A percentile compares a stretch with the other conserved stretches of the same genome.
These are phyloP conservation scores for Scolanthus callimorphus DNA, from an alignment of 92 coral and sea anemone species.

Conservation along the genomic window DNA sequence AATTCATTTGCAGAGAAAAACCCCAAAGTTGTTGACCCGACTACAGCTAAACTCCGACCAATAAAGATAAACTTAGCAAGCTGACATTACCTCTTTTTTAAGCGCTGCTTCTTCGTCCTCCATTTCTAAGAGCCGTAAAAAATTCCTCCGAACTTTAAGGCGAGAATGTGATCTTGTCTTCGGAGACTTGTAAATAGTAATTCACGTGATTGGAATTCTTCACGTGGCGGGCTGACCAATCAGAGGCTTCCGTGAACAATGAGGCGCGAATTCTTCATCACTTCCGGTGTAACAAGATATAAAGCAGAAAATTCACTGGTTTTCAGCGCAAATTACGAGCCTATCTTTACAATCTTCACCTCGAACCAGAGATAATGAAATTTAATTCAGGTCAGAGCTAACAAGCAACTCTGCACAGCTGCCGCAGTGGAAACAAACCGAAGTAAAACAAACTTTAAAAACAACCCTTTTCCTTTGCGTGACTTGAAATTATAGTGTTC, in stretches of 20 bases:
- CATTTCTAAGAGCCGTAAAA: slow-evolving; percentile 15
- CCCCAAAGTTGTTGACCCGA: too few relatives aligned
- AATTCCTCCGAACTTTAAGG: background rate
- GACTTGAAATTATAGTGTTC: too few relatives aligned
- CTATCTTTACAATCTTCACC: too few relatives aligned
- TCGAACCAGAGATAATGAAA: too few relatives aligned
- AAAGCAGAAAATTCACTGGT: background rate
- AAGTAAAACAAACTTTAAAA: too few relatives aligned
- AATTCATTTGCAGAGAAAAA: too few relatives aligned
- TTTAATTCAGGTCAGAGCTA: too few relatives aligned
- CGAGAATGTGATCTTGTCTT: background rate
- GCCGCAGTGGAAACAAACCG: too few relatives aligned
- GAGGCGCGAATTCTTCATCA: slow-evolving; percentile 17
- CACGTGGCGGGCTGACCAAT: slow-evolving; percentile 41
- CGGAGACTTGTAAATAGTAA: slow-evolving; percentile 20
- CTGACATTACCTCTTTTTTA: slow-evolving; percentile 45
- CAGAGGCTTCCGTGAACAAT: slow-evolving; percentile 30
- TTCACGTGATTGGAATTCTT: slow-evolving; percentile 69
- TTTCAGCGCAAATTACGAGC: background rate
- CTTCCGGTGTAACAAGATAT: slow-evolving; percentile 13
- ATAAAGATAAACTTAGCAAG: too few relatives aligned
- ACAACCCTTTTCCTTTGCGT: too few relatives aligned
- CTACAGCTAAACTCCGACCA: too few relatives aligned
- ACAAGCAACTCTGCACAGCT: too few relatives aligned
- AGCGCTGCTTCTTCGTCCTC: slow-evolving; percentile 60